A percentile compares a stretch with the other conserved stretches of the same genome.
These are phyloP conservation scores for Aethina tumida DNA, from an alignment of 1,140 invertebrate genomes.

Conservation along the genomic window DNA sequence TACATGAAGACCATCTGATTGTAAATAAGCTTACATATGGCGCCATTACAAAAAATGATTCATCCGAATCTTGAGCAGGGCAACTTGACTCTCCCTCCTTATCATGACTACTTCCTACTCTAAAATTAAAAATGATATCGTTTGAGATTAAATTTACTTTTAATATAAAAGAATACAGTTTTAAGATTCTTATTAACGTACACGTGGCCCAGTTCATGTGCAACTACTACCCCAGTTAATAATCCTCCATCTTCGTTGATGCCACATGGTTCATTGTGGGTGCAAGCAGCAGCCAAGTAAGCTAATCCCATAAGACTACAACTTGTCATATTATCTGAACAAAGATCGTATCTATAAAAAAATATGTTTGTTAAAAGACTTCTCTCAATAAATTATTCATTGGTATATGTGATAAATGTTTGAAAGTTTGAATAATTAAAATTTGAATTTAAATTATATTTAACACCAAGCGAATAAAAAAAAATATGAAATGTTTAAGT, in stretches of 20 bases:
- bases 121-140: conserved; percentile 37
- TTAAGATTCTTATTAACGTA: too few species aligned
- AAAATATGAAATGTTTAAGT: too few species aligned
- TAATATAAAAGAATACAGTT: background rate
- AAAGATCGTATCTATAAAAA: conserved; percentile 33
- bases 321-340: conserved; percentile 39
- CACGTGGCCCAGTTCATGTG: conserved; percentile 67
- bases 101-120: conserved; percentile 55
- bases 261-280: conserved; percentile 48
- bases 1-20: conserved; percentile 56
- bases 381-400: too few species aligned
- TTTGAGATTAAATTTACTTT: background rate
- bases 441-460: too few species aligned
- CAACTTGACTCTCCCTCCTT: conserved; percentile 38
- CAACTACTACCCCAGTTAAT: conserved; percentile 52
- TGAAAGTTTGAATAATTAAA: too few species aligned
- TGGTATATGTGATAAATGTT: too few species aligned
- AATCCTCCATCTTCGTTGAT: conserved; percentile 62
- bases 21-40: conserved; percentile 50
- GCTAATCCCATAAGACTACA: conserved; percentile 58
- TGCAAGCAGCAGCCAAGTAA: conserved; percentile 54
- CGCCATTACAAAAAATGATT: conserved; percentile 50
- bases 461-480: too few species aligned
- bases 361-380: too few species aligned
- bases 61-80: conserved; percentile 32